Conservation (phyloP, 2,113 vertebrate species). For the Mixornis gularis region DNA sequence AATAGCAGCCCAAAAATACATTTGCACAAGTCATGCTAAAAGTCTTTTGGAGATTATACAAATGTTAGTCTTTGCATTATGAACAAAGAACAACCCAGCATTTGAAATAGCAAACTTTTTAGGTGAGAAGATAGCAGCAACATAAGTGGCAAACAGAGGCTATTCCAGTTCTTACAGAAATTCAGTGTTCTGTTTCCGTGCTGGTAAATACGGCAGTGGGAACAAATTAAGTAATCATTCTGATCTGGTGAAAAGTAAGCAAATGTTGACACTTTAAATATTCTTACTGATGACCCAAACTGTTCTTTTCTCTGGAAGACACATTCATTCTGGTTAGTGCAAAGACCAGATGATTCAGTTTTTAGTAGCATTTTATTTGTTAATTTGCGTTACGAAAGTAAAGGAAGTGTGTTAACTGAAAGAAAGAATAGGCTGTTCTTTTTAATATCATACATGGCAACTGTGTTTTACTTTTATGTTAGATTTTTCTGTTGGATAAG, state of each 20-base stretch:
- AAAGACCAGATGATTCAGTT: not conserved
- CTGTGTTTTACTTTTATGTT: not conserved
- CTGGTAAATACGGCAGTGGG: not conserved
- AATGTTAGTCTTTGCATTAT: not conserved
- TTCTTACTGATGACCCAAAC: not conserved
- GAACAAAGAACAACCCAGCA: not conserved
- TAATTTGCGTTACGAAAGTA: not conserved
- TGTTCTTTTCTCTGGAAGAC: not conserved
- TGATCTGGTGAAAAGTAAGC: not conserved
- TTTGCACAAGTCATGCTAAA: not conserved
- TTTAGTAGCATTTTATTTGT: not conserved
- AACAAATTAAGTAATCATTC: not conserved
- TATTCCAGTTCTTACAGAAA: not conserved
- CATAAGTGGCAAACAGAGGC: not conserved
- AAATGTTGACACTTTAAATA: not conserved
- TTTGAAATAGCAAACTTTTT: not conserved
- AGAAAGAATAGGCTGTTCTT: not conserved
- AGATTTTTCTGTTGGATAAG: not conserved
- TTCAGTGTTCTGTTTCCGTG: not conserved
- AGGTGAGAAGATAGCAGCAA: accelerated
- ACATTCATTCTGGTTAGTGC: not conserved
- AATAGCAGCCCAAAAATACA: not conserved
- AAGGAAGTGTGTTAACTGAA: not conserved
- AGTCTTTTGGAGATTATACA: not conserved
- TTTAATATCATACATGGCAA: not conserved